Percentiles rank a stretch among this genome's conserved stretches.
Conservation (phyloP, 2,113 vertebrate genomes). For the Upupa epops region DNA sequence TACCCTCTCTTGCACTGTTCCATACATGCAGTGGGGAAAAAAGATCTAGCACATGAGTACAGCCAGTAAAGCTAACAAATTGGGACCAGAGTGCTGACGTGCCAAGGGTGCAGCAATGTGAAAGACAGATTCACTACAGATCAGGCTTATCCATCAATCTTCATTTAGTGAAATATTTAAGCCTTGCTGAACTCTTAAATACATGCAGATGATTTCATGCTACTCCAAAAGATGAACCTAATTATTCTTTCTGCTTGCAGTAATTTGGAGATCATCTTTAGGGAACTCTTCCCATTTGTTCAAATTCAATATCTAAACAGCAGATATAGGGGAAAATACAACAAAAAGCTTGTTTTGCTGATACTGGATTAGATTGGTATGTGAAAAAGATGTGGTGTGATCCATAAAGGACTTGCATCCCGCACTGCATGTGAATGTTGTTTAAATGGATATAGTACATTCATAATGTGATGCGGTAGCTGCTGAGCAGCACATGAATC, state of each 20-base stretch:
- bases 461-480: neutral
- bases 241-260: conserved; percentile 31
- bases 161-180: conserved; percentile 3
- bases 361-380: neutral
- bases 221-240: conserved; percentile 26
- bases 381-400: neutral
- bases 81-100: neutral
- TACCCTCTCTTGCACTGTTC: neutral
- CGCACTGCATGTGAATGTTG: neutral
- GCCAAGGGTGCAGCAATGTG: neutral
- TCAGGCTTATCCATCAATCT: neutral
- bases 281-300: neutral
- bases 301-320: neutral
- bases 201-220: conserved; percentile 33
- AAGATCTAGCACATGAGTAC: neutral
- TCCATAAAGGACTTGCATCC: neutral
- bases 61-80: neutral
- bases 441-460: conserved; percentile 10
- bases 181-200: conserved; percentile 4
- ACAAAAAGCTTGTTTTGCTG: conserved; percentile 1
- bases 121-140: neutral
- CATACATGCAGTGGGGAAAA: neutral
- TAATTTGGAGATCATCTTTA: neutral
- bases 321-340: neutral
- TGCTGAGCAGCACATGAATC: neutral